Evolutionary conservation across 2,797 vertebrate genomes (phyloP).

Genomic region (Diglossa cyanea): DNA sequence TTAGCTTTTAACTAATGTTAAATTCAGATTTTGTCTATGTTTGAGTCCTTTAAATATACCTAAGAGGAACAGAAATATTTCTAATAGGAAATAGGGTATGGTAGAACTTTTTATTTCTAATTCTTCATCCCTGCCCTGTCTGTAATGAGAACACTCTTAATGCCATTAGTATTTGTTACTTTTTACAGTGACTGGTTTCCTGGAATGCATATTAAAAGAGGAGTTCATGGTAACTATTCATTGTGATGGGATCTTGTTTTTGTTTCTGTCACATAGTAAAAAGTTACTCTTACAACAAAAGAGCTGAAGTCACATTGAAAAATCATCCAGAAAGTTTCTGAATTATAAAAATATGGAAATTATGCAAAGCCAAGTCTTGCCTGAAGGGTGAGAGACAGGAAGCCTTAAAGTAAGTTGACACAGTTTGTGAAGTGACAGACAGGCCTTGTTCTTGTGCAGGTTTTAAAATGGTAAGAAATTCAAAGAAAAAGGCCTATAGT

Average conservation of each 20-base stretch:
- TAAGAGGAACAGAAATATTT: background rate
- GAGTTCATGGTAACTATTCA: background rate
- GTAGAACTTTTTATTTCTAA: background rate
- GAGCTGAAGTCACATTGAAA: background rate
- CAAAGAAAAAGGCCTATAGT: background rate
- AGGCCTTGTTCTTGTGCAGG: background rate
- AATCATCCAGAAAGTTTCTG: background rate
- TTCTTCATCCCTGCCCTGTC: background rate
- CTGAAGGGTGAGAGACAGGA: slow-evolving; percentile 37
- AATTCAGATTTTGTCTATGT: background rate
- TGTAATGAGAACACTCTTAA: background rate
- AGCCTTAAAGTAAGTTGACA: background rate
- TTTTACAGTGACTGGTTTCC: background rate
- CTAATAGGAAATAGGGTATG: background rate
- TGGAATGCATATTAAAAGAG: background rate
- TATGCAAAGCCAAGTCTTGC: background rate
- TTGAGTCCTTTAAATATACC: background rate
- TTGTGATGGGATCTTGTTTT: background rate
- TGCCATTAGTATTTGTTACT: background rate
- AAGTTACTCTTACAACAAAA: background rate
- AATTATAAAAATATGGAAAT: background rate
- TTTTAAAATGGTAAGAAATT: background rate
- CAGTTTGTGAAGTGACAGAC: slow-evolving; percentile 3
- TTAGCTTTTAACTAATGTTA: background rate
- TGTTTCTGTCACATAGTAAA: background rate